Conservation (phyloP, 2,888 invertebrate species). For the Melitaea athalia region DNA sequence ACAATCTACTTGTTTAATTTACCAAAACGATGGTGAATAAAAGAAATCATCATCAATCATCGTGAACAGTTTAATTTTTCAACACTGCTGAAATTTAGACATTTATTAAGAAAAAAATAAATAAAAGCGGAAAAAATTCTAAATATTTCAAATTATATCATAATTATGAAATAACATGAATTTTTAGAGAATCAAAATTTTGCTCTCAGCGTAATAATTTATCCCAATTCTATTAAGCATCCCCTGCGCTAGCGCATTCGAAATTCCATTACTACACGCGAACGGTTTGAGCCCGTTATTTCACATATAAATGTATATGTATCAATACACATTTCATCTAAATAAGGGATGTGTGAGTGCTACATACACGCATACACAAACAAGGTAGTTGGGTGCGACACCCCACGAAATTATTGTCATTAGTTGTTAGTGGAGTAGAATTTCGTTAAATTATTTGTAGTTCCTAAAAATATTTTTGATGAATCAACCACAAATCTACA, state of each 20-base stretch:
- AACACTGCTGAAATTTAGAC: too few species aligned
- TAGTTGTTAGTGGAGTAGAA: slow-evolving; percentile 34
- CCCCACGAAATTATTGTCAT: slow-evolving; percentile 65
- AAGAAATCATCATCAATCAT: background rate
- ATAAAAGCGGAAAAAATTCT: background rate
- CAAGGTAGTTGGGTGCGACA: slow-evolving; percentile 58
- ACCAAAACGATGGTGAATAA: background rate
- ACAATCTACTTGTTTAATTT: slow-evolving; percentile 9
- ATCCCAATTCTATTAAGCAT: slow-evolving; percentile 25
- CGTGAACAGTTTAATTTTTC: too few species aligned
- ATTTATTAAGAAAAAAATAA: background rate
- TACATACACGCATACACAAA: slow-evolving; percentile 50
- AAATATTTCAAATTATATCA: background rate
- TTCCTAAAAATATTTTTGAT: background rate
- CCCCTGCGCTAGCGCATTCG: slow-evolving; percentile 47
- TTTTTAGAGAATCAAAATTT: background rate
- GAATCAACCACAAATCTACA: background rate
- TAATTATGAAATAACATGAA: background rate
- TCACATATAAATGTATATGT: slow-evolving; percentile 43
- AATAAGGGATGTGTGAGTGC: slow-evolving; percentile 46
- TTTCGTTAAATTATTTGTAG: slow-evolving; percentile 36
- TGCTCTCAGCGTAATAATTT: slow-evolving; percentile 22
- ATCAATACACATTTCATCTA: slow-evolving; percentile 43
- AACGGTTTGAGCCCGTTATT: slow-evolving; percentile 55
- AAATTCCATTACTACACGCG: slow-evolving; percentile 56